Conservation (phyloP, 2,797 vertebrate species). For the Etheostoma nigrum region DNA sequence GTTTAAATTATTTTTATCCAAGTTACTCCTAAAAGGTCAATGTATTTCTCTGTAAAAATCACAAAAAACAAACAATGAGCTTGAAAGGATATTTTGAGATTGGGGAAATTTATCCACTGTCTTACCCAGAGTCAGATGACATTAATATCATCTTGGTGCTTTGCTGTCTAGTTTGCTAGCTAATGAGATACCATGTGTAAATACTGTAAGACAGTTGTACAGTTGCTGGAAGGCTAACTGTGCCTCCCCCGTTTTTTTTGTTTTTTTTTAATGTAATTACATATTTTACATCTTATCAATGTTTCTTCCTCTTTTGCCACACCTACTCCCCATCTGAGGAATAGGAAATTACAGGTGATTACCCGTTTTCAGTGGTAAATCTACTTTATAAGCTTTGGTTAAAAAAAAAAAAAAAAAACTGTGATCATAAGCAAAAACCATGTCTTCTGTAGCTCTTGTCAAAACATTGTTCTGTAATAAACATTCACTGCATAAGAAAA, state of each 20-base stretch:
- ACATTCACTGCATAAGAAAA: background rate
- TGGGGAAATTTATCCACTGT: background rate
- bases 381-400: slow-evolving; percentile 41
- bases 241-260: slow-evolving; percentile 10
- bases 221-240: slow-evolving; percentile 21
- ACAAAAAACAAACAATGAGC: background rate
- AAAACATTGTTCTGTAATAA: background rate
- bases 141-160: background rate
- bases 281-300: slow-evolving; percentile 60
- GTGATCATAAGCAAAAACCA: slow-evolving; percentile 60
- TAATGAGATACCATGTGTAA: background rate
- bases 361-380: slow-evolving; percentile 67
- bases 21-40: background rate
- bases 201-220: background rate
- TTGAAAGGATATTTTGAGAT: slow-evolving; percentile 3
- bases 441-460: background rate
- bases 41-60: slow-evolving; percentile 1
- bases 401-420: slow-evolving; percentile 23
- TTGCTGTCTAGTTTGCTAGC: background rate
- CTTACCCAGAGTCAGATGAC: background rate
- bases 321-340: slow-evolving; percentile 58
- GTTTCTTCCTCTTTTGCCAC: slow-evolving; percentile 67
- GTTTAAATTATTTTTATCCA: background rate
- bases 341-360: slow-evolving; percentile 75
- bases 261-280: slow-evolving; percentile 22